Base-by-base conservation (phyloP, 2,888 invertebrate genomes). In the Oxyscelio sp. region DNA sequence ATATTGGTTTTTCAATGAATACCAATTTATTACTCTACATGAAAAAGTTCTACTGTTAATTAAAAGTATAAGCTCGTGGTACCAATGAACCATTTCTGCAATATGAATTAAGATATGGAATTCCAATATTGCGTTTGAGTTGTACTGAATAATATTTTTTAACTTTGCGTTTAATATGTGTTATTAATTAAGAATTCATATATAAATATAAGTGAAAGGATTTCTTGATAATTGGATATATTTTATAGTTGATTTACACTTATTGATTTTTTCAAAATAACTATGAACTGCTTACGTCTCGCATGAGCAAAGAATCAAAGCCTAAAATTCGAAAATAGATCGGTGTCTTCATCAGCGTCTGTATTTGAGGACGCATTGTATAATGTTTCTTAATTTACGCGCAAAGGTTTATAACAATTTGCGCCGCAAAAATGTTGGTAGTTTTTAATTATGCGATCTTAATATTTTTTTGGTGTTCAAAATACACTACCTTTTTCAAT, bases 251-350 rank as follows among this genome's bases (percentile, higher is more conserved):
- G 17, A 71, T 58, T 54, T 56, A 22, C n/a, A n/a, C 54, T 11
- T 59, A 71, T 73, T 59, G 58, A 59, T 34, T 79, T 79, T 71
- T 58, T 63, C 50, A 24, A 65, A 58, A 80, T 73, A 70, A 71
- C 75, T 71, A 75, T 65, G 82, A 82, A 77, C 75, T 71, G 70
- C 75, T 77, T 27, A 22, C 54, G 75, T 75, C 48, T 70, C 65
- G 73, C 65, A 34, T 74, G 66, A 74, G 31, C 70, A 63, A 74
- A 24, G 63, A 70, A 40, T 71, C 77, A 70, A 65, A 82, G 56
- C 34, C 24, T 27, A 43, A 45, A 48, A 27, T 45, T 68, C 81
- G 31, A 82, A 82, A 82, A 82, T 82, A 75, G 82, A 82, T 43
- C 65, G 56, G 50, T 56, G 70, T 54, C 70, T 63, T 58, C 61